Evolutionary conservation across 2,113 vertebrate genomes (phyloP).

Genomic region (Hypocryptadius cinnamomeus): DNA sequence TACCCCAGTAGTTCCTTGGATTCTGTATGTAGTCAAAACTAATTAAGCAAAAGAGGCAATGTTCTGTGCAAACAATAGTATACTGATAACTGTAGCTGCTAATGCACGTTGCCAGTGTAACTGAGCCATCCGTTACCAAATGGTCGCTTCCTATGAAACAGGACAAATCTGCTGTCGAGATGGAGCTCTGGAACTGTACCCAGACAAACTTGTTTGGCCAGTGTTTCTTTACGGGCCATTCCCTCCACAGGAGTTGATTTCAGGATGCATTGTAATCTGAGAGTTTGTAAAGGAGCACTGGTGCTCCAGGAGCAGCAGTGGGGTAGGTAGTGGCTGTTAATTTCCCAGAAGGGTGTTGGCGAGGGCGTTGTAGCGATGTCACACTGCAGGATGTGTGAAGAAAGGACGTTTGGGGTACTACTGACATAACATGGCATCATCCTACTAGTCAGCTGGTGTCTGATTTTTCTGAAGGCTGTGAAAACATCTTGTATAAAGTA

Average conservation of each 20-base stretch:
- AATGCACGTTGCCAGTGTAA: neutral
- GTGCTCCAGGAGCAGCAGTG: neutral
- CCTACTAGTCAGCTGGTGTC: slow-evolving; percentile 31
- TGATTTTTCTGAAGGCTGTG: slow-evolving; percentile 38
- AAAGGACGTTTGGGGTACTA: slow-evolving; percentile 4
- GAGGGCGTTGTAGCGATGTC: neutral
- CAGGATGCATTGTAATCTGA: neutral
- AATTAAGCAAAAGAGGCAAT: neutral
- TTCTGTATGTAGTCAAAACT: neutral
- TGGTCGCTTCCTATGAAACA: neutral
- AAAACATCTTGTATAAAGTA: slow-evolving; percentile 4
- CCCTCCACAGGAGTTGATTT: neutral
- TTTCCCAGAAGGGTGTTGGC: neutral
- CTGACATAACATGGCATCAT: slow-evolving; percentile 18
- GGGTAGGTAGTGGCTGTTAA: neutral
- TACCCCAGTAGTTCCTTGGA: neutral
- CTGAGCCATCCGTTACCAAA: neutral
- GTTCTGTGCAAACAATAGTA: neutral
- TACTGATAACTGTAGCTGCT: neutral
- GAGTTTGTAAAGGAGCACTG: neutral
- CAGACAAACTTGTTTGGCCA: neutral
- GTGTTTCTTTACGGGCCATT: neutral
- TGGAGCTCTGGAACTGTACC: neutral
- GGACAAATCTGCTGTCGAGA: neutral
- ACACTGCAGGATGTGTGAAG: neutral